Conservation (phyloP, 2,113 vertebrate species). For the Setophaga coronata region DNA sequence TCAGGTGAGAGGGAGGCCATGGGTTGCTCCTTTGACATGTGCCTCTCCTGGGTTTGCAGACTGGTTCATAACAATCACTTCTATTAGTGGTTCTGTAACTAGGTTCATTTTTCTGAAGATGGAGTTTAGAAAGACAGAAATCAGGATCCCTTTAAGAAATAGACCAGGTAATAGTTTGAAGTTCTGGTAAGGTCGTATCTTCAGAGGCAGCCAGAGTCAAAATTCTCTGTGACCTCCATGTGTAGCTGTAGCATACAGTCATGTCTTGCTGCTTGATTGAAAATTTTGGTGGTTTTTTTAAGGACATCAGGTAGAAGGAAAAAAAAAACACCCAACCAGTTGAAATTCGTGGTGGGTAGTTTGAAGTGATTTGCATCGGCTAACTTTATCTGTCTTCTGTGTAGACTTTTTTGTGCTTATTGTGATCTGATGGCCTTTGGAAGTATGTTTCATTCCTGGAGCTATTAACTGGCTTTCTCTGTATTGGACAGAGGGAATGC, state of each 20-base stretch:
- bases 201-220: neutral
- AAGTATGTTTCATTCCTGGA: neutral
- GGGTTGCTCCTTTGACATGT: neutral
- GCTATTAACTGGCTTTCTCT: neutral
- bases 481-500: neutral
- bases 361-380: neutral
- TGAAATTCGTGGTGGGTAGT: neutral
- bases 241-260: neutral
- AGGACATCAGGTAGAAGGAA: neutral
- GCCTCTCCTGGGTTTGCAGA: neutral
- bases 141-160: neutral
- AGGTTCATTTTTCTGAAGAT: neutral
- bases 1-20: neutral
- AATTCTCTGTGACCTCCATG: neutral
- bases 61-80: neutral
- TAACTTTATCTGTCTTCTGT: neutral
- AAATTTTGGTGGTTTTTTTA: neutral
- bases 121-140: neutral
- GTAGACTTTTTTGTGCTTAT: neutral
- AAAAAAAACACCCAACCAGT: neutral
- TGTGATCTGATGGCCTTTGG: neutral
- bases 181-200: neutral
- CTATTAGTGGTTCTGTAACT: neutral
- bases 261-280: neutral
- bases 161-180: neutral